These are phyloP conservation scores for Diorhabda sublineata DNA, from an alignment of 1,140 invertebrate genomes.

Conservation along the genomic window DNA sequence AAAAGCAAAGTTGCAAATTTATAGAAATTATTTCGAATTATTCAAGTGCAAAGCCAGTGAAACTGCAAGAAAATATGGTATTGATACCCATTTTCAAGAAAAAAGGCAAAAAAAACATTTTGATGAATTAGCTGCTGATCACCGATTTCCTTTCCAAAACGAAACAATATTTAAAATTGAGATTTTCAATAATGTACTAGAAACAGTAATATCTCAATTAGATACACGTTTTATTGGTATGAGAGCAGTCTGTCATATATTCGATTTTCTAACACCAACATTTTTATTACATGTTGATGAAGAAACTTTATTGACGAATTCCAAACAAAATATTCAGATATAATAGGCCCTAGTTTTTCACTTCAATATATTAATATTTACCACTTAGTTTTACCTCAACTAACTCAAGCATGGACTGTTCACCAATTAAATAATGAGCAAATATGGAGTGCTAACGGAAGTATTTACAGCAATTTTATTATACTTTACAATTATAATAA, in stretches of 20 bases:
- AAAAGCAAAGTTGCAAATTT: slow-evolving; percentile 23
- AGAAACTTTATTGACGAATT: no score
- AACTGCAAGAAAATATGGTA: no score
- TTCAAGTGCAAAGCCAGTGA: not conserved
- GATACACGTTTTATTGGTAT: no score
- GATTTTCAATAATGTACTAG: no score
- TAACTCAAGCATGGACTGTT: slow-evolving; percentile 16
- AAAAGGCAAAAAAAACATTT: not conserved
- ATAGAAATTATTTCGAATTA: slow-evolving; percentile 24
- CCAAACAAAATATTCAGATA: slow-evolving; percentile 22
- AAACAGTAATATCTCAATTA: no score
- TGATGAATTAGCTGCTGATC: not conserved
- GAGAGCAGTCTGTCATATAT: no score
- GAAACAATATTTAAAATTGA: no score
- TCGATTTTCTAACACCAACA: no score
- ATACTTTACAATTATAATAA: not conserved
- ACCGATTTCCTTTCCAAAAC: not conserved
- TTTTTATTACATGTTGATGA: no score
- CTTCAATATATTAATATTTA: slow-evolving; percentile 21
- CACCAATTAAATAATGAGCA: slow-evolving; percentile 18
- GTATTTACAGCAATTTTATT: not conserved
- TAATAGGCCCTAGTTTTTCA: slow-evolving; percentile 17
- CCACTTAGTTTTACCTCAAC: slow-evolving; percentile 16
- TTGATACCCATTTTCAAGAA: no score
- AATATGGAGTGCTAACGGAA: slow-evolving; percentile 9